phyloP scores from a whole-genome alignment of 2,888 invertebrate genomes.

The Axea sp. region DNA sequence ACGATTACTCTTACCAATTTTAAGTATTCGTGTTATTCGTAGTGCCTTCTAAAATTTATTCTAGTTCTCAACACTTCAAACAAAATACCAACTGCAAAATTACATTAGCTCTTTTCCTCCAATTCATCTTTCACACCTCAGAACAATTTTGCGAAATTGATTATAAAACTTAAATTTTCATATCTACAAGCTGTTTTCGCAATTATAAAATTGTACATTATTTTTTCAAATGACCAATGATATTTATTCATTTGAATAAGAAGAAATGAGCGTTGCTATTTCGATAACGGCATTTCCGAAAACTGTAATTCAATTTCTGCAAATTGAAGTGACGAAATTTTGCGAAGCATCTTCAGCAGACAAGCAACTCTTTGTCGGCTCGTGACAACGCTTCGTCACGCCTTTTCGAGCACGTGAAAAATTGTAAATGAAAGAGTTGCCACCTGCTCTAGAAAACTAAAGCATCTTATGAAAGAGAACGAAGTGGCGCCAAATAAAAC shows the following conservation, averaged over 20 bases:
- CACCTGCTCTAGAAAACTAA: conserved; percentile 46
- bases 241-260: too few species aligned
- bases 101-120: too few species aligned
- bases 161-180: too few species aligned
- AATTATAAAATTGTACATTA: too few species aligned
- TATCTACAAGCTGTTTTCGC: too few species aligned
- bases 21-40: conserved; percentile 12
- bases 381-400: conserved; percentile 55
- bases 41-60: neutral
- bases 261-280: too few species aligned
- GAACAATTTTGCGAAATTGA: too few species aligned
- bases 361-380: conserved; percentile 21
- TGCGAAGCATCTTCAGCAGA: conserved; percentile 11
- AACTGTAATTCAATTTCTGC: conserved; percentile 10
- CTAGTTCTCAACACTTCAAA: too few species aligned
- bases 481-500: conserved; percentile 66
- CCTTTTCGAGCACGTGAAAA: conserved; percentile 42
- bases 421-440: conserved; percentile 35
- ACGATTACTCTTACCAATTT: conserved; percentile 8
- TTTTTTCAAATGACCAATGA: too few species aligned
- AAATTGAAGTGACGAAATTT: conserved; percentile 15
- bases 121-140: too few species aligned
- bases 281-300: too few species aligned
- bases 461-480: conserved; percentile 36
- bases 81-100: too few species aligned